Percentiles rank a stretch among this genome's conserved stretches.
Conservation (phyloP, 2,888 invertebrate genomes). For the Aplocera efformata region DNA sequence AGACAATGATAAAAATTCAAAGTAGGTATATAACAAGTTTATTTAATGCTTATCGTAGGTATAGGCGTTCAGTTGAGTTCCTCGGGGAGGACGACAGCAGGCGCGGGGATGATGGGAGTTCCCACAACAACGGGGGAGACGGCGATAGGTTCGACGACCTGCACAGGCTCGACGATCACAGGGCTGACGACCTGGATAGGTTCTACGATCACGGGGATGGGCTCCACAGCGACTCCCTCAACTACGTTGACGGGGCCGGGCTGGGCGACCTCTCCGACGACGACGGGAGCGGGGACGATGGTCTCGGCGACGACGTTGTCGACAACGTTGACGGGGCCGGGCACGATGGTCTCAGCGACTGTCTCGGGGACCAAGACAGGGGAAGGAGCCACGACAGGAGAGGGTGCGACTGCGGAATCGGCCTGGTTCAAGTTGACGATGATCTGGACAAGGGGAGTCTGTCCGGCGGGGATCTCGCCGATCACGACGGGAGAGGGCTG, state of each 20-base stretch:
- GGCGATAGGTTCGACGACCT: conserved; percentile 20
- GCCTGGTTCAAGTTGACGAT: too few relatives aligned
- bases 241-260: conserved; percentile 16
- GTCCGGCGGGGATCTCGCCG: too few relatives aligned
- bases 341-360: conserved; percentile 3
- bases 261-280: conserved; percentile 18
- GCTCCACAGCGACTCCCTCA: conserved; percentile 10
- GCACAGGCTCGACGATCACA: conserved; percentile 22
- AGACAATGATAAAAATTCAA: too few relatives aligned
- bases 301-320: not conserved
- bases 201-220: conserved; percentile 19
- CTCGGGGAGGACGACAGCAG: conserved; percentile 41
- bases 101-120: conserved; percentile 36
- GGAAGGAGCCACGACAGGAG: conserved; percentile 10
- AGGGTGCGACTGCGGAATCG: too few relatives aligned
- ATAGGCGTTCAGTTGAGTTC: conserved; percentile 34
- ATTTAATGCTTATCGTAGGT: too few relatives aligned
- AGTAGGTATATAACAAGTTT: too few relatives aligned
- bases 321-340: conserved; percentile 19
- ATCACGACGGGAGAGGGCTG: too few relatives aligned
- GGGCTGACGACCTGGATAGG: conserved; percentile 9
- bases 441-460: conserved; percentile 13
- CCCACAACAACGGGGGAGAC: conserved; percentile 34
- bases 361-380: conserved; percentile 8
- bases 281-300: conserved; percentile 1